Base-by-base conservation (phyloP, 2,888 invertebrate species). In the Drosophila rellima region DNA sequence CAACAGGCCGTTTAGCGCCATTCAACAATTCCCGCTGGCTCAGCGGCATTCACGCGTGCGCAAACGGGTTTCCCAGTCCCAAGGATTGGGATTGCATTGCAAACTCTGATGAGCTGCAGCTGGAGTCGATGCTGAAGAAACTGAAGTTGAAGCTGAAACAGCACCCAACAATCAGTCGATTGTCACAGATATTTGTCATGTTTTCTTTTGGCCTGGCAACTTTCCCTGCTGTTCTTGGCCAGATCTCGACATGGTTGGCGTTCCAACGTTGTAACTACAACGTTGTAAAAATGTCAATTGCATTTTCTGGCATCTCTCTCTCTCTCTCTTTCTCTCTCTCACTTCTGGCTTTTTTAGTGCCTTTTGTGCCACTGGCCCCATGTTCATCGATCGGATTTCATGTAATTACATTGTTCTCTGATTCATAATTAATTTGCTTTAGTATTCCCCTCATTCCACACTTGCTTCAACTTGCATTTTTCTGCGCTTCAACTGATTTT, bases 401-500 rank as follows among this genome's bases (percentile, higher is more conserved):
- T 90, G 90, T 90, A 90, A 90, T 90, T 90, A 90, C 91, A 83
- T 89, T 91, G 90, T 88, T 85, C 84, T 87, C 89, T 90, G 90
- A 90, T 90, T 90, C 90, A 90, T 90, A 90, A 90, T 90, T 90
- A 90, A 90, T 90, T 83, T 81, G 70, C 69, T 71, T 45, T 68
- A 23, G 4, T 47, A 11, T n/a, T 39, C 10, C 26, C 29, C 13
- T n/a, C 17, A 45, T 5, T n/a, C 11, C 35, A 40, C 61, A 40
- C 42, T 47, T 39, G 26, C 20, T 40, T 23, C 48, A 62, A 67
- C 50, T 70, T 74, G 87, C 76, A 83, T 83, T 83, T 83, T 83
- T 87, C 64, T 54, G 82, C 61, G 74, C 70, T 70, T 68, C 66
- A 52, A 74, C 71, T 63, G 82, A 82, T 69, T 88, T 83, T 88